Evolutionary conservation across 2,888 invertebrate species (phyloP), one percentile per base, ranked within the genome.

Genomic region (Gibbula magus): DNA sequence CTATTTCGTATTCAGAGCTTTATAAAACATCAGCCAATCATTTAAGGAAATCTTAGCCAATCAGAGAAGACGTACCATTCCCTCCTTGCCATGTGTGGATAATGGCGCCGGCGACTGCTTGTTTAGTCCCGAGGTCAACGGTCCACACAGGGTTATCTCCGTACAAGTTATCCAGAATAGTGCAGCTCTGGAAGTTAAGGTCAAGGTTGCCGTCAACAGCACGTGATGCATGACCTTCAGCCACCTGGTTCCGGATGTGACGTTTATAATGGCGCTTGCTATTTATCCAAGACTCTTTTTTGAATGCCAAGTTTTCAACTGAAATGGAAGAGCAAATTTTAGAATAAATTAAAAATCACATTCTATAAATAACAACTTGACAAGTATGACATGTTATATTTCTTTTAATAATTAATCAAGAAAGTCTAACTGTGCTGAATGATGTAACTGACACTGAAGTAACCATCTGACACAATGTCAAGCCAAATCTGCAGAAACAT

Each of bases 81-180:
- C 92, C 90, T n/a, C 93, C 93, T 83, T 93, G 94, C 94, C 94
- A 94, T 4, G 94, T 94, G 84, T 93, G 91, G 73, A 94, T 92
- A 53, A 94, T 91, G 20, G 94, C 92, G 1, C 94, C 94, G 13
- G 92, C 89, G 29, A 94, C 92, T 20, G 91, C 88, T 78, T 86
- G 87, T 82, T 91, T 92, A 75, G 89, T 88, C 10, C 94, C 93
- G 54, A 94, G 89, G 85, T 94, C 94, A 10, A 94, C 94, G 89
- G 93, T 94, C 93, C 94, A 94, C 70, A 94, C 91, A 0, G 94
- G 94, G 76, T 93, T 92, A 78, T 94, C 93, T n/a, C 93, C 94
- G 85, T 93, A 94, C 84, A 93, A 93, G 89, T 94, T 94, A 88
- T 94, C 94, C 70, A 94, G 90, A 53, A 94, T 93, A 51, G 94